These are phyloP conservation scores for Melopsittacus undulatus DNA, from an alignment of 2,797 vertebrate genomes.

Conservation along the genomic window DNA sequence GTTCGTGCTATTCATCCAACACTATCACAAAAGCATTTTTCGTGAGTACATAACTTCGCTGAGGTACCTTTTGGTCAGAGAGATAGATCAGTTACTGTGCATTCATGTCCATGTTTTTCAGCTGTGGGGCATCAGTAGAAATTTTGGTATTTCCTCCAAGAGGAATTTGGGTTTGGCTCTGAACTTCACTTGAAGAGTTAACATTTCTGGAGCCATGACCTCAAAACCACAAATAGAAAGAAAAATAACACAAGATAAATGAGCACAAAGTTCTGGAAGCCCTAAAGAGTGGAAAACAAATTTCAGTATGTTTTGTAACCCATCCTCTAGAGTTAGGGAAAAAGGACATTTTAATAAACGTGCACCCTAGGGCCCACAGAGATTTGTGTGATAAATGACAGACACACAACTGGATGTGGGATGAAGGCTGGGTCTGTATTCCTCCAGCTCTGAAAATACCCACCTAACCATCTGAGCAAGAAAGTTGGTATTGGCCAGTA, in stretches of 20 bases:
- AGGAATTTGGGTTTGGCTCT: constrained; percentile 39
- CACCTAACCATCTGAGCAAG: neutral
- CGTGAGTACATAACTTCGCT: neutral
- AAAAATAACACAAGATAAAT: constrained; percentile 40
- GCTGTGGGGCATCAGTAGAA: neutral
- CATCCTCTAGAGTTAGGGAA: neutral
- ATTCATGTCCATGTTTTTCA: constrained; percentile 10
- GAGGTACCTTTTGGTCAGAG: neutral
- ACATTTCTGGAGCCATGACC: constrained; percentile 40
- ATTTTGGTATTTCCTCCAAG: constrained; percentile 12
- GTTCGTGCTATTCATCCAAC: neutral
- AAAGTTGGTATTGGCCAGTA: neutral
- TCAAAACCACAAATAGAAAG: constrained; percentile 66
- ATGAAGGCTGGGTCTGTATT: neutral
- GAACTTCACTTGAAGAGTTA: constrained; percentile 26
- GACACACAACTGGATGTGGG: neutral
- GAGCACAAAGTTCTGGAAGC: constrained; percentile 45
- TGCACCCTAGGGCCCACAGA: neutral
- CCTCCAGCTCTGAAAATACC: neutral
- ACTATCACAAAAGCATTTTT: constrained; percentile 24
- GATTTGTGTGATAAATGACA: neutral
- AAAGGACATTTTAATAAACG: constrained; percentile 40
- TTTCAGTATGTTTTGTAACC: constrained; percentile 47
- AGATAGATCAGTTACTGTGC: neutral
- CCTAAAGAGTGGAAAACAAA: constrained; percentile 45